A percentile compares a stretch with the other conserved stretches of the same genome.
Evolutionary conservation across 2,797 vertebrate species (phyloP).

Genomic region (Darevskia mixta): DNA sequence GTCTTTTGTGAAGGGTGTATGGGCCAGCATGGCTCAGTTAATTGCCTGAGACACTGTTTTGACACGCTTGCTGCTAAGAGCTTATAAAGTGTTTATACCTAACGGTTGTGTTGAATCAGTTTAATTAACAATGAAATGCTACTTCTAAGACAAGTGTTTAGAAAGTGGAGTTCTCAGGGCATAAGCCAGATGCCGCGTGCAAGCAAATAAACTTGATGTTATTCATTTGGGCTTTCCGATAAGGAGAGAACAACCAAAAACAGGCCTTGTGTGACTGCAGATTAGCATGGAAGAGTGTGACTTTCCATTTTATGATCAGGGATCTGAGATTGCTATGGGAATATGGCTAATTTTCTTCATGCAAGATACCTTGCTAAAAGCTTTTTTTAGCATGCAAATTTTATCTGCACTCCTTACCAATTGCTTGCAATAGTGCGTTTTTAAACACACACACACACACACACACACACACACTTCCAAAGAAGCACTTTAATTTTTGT

Average conservation of each 20-base stretch:
- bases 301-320: not conserved
- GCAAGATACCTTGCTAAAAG: not conserved
- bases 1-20: not conserved
- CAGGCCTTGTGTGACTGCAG: not conserved
- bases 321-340: not conserved
- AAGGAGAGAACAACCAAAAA: not conserved
- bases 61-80: not conserved
- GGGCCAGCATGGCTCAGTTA: rapidly evolving
- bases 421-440: not conserved
- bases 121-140: constrained; percentile 26
- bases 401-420: not conserved
- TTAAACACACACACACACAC: not conserved
- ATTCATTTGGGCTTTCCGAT: not conserved
- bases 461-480: not conserved
- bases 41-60: constrained; percentile 20
- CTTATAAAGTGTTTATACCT: constrained; percentile 34
- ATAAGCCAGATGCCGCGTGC: not conserved
- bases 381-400: not conserved
- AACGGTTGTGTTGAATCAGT: not conserved
- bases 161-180: not conserved
- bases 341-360: not conserved
- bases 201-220: not conserved
- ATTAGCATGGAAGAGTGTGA: not conserved
- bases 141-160: constrained; percentile 8
- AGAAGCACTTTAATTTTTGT: too few species aligned